Evolutionary conservation across 2,888 invertebrate genomes (phyloP).

Genomic region (Conistra vaccinii): DNA sequence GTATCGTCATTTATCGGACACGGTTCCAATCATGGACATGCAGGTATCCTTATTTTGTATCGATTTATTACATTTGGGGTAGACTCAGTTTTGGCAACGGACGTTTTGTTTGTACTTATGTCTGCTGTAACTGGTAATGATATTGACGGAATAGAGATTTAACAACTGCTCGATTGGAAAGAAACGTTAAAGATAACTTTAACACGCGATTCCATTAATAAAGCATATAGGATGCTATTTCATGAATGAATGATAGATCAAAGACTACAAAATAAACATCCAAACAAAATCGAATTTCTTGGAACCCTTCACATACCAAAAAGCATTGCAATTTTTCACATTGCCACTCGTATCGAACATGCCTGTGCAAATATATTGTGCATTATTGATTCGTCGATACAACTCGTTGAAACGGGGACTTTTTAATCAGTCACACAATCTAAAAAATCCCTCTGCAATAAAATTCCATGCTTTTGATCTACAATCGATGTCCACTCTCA

Average conservation of each 20-base stretch:
- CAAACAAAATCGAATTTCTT: neutral
- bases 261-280: neutral
- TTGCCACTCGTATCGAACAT: conserved; percentile 19
- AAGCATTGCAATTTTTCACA: conserved; percentile 7
- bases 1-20: conserved; percentile 54
- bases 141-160: neutral
- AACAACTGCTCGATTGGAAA: neutral
- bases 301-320: neutral
- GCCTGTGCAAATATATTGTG: conserved; percentile 55
- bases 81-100: conserved; percentile 21
- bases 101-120: conserved; percentile 14
- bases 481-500: conserved; percentile 26
- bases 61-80: conserved; percentile 43
- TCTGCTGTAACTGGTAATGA: neutral
- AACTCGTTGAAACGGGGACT: conserved; percentile 43
- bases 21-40: conserved; percentile 45
- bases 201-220: neutral
- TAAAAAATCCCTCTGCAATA: conserved; percentile 31
- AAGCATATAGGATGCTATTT: neutral
- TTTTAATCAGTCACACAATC: conserved; percentile 55
- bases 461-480: conserved; percentile 47
- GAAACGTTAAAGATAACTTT: neutral
- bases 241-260: neutral
- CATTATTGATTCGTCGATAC: conserved; percentile 70
- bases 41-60: conserved; percentile 49